Percentiles rank a stretch among this genome's conserved stretches.
phyloP scores from a whole-genome alignment of 1,140 invertebrate species.

The Episyrphus balteatus region DNA sequence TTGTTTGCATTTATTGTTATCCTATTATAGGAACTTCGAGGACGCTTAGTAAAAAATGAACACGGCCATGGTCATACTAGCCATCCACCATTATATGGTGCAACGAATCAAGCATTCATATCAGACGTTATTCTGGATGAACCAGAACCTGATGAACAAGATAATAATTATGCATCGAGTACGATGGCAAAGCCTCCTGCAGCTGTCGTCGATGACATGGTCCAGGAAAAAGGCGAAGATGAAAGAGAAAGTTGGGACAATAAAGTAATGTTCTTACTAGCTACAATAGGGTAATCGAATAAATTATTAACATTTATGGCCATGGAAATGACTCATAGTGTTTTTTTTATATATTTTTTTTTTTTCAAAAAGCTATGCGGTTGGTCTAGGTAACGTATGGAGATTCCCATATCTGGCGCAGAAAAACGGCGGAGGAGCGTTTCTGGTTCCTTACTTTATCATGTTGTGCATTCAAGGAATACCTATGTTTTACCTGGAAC shows the following conservation, averaged over 20 bases:
- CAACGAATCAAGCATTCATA: slow-evolving; percentile 70
- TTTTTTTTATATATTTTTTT: neutral
- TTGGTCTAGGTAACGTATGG: slow-evolving; percentile 92
- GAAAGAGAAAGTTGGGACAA: slow-evolving; percentile 88
- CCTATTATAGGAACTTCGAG: slow-evolving; percentile 50
- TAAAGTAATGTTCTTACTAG: slow-evolving; percentile 81
- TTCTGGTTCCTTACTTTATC: slow-evolving; percentile 71
- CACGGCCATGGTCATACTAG: slow-evolving; percentile 43
- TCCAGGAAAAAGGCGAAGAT: slow-evolving; percentile 62
- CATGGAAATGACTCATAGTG: no score
- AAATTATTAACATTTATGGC: neutral
- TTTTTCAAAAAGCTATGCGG: slow-evolving; percentile 56
- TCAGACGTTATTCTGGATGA: slow-evolving; percentile 63
- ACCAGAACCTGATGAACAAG: slow-evolving; percentile 31
- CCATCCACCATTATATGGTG: slow-evolving; percentile 58
- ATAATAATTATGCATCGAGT: slow-evolving; percentile 30
- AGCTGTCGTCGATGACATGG: slow-evolving; percentile 51
- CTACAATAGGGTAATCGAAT: slow-evolving; percentile 60
- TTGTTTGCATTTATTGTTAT: no score
- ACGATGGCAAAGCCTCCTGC: slow-evolving; percentile 39
- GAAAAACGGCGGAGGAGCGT: slow-evolving; percentile 87
- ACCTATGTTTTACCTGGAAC: slow-evolving; percentile 87
- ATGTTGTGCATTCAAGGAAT: slow-evolving; percentile 89
- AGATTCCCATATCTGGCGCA: slow-evolving; percentile 83
- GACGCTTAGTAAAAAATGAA: slow-evolving; percentile 64